These are phyloP conservation scores for Eurois occulta DNA, from an alignment of 2,888 invertebrate species.

Conservation along the genomic window DNA sequence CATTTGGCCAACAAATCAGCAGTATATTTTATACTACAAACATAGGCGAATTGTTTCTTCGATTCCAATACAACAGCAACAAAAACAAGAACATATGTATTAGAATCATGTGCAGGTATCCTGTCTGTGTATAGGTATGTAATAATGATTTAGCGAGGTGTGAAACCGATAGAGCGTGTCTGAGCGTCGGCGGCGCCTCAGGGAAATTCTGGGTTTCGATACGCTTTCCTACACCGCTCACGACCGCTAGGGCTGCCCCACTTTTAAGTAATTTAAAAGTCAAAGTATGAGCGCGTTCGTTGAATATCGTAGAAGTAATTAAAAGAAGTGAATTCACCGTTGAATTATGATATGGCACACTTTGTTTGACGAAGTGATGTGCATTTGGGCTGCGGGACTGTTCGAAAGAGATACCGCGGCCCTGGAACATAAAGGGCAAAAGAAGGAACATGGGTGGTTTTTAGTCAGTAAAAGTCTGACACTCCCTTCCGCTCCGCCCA, in stretches of 20 bases:
- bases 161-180: conserved; percentile 69
- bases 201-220: conserved; percentile 74
- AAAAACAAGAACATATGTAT: conserved; percentile 35
- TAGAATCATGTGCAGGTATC: conserved; percentile 45
- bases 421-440: too few species aligned
- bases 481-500: too few species aligned
- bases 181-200: conserved; percentile 59
- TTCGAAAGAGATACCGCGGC: too few species aligned
- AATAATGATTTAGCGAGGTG: conserved; percentile 66
- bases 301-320: conserved; percentile 45
- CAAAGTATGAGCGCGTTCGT: conserved; percentile 19
- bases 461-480: too few species aligned
- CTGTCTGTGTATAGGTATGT: conserved; percentile 35
- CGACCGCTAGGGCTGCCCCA: conserved; percentile 61
- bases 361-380: neutral
- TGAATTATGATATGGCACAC: conserved; percentile 14
- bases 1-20: neutral
- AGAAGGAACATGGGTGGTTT: too few species aligned
- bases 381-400: too few species aligned
- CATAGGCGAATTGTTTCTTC: neutral
- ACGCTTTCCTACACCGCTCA: conserved; percentile 72
- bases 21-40: neutral
- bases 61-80: conserved; percentile 7
- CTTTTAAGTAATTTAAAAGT: conserved; percentile 46
- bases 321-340: conserved; percentile 18